These are phyloP conservation scores for Leucoptera coffeella DNA, from an alignment of 2,888 invertebrate genomes.

Conservation along the genomic window DNA sequence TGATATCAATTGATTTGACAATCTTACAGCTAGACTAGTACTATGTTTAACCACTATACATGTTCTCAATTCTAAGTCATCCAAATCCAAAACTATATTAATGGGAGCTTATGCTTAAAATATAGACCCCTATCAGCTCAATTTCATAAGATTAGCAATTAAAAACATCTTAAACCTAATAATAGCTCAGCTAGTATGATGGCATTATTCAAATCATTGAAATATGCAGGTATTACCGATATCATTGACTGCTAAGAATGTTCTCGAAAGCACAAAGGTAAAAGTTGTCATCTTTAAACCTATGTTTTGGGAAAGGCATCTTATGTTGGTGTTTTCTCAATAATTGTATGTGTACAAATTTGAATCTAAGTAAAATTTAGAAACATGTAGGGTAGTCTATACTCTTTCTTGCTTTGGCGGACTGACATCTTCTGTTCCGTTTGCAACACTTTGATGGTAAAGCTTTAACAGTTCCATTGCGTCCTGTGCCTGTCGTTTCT, in stretches of 20 bases:
- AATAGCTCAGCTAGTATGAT: no score
- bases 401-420: slow-evolving; percentile 41
- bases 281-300: slow-evolving; percentile 9
- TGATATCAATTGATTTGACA: no score
- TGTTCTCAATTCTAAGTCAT: no score
- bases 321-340: slow-evolving; percentile 21
- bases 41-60: no score
- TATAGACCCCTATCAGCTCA: slow-evolving; percentile 46
- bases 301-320: slow-evolving; percentile 27
- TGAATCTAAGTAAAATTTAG: slow-evolving; percentile 35
- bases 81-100: no score
- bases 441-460: slow-evolving; percentile 54
- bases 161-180: no score
- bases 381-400: slow-evolving; percentile 20
- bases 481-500: slow-evolving; percentile 82
- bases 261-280: not conserved
- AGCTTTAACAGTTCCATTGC: slow-evolving; percentile 79
- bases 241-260: slow-evolving; percentile 3
- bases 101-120: no score
- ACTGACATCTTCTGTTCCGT: slow-evolving; percentile 43
- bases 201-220: no score
- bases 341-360: slow-evolving; percentile 38
- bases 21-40: no score
- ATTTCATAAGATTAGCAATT: slow-evolving; percentile 47
- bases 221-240: no score